Conservation (phyloP, 2,113 vertebrate genomes). For the Seriola rivoliana region DNA sequence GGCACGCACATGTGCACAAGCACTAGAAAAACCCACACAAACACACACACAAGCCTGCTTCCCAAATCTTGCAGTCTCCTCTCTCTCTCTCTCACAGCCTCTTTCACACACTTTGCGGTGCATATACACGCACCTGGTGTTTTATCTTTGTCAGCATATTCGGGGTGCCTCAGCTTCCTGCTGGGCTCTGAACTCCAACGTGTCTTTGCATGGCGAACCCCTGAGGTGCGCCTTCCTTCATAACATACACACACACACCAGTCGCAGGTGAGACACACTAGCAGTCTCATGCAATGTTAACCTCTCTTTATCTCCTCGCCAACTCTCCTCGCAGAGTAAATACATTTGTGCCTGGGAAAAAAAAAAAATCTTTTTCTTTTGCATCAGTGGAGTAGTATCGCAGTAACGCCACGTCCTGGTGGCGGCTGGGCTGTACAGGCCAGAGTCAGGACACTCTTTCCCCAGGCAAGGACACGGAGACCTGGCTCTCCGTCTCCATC, state of each 20-base stretch:
- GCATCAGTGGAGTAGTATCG: neutral
- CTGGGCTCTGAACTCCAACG: slow-evolving; percentile 66
- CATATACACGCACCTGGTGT: slow-evolving; percentile 68
- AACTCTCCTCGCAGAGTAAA: slow-evolving; percentile 40
- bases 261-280: slow-evolving; percentile 36
- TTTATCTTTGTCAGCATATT: slow-evolving; percentile 77
- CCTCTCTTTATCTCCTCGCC: slow-evolving; percentile 37
- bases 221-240: slow-evolving; percentile 47
- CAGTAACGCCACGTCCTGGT: slow-evolving; percentile 56
- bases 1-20: slow-evolving; percentile 17
- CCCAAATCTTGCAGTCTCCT: slow-evolving; percentile 42
- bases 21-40: neutral
- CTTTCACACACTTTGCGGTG: slow-evolving; percentile 51
- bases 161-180: slow-evolving; percentile 65
- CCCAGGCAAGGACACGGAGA: slow-evolving; percentile 80
- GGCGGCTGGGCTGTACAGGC: slow-evolving; percentile 55
- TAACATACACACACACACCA: slow-evolving; percentile 40
- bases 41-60: slow-evolving; percentile 25
- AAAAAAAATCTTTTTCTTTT: slow-evolving; percentile 15
- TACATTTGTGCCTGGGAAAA: slow-evolving; percentile 19
- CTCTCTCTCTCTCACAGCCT: slow-evolving; percentile 47
- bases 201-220: slow-evolving; percentile 59
- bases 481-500: slow-evolving; percentile 81
- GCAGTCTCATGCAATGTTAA: slow-evolving; percentile 43
- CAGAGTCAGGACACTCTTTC: slow-evolving; percentile 76